Base-by-base conservation (phyloP, 2,797 vertebrate species). In the Ibycter americanus region DNA sequence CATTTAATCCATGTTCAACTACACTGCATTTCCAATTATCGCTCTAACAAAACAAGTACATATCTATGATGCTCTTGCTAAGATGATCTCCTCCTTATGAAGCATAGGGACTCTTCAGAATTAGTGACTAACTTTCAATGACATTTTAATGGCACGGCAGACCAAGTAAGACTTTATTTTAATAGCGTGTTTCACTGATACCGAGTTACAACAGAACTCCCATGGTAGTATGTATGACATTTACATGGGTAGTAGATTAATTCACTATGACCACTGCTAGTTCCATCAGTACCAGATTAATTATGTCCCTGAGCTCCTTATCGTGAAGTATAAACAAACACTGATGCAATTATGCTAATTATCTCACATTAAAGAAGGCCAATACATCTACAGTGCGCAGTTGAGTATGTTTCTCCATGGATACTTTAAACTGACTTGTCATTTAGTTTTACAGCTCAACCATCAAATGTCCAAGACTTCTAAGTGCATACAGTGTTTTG, bases 231-330 rank as follows among this genome's bases (percentile, higher is more conserved):
- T 59, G 90, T 23, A 70, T 25, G 71, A 61, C 90, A 94, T 87
- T 87, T 78, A 67, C 63, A 88, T 1, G 32, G 87, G 62, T 32
- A 86, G 76, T 70, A 73, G 71, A 96, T 84, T 90, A 88, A 91
- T 96, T 96, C 78, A 70, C 89, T 96, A 56, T 91, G 89, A 95
- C 91, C 86, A 92, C 11, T 74, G 56, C 58, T 85, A 80, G 79
- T 85, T 89, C 38, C 61, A 94, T 90, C 89, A 95, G 66, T 47
- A 88, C 42, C 23, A 95, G 83, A 95, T 95, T 96, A 96, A 96
- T 97, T 95, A 93, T 42, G n/a, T 94, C 91, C 86, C 77, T 14
- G 49, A 87, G 79, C 46, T 81, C 78, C 83, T 91, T 90, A 22
- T 40, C 51, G 72, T 58, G 67, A 95, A 96, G 72, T 76, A 78